Evolutionary conservation across 2,113 vertebrate genomes (phyloP).

Genomic region (Motacilla tschutschensis): DNA sequence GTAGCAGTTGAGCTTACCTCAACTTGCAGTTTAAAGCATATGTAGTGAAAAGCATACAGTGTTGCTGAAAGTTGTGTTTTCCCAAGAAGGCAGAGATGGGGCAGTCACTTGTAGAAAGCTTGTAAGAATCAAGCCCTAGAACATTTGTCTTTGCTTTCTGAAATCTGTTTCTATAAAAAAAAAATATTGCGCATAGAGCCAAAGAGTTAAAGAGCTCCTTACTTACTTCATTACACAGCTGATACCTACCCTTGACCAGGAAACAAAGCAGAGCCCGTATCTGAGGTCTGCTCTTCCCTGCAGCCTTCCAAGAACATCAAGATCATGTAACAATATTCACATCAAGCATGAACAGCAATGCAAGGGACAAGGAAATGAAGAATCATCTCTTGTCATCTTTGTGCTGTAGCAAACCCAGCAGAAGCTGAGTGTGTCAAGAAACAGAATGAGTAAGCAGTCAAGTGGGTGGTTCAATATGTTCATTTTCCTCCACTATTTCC

Average conservation of each 20-base stretch:
- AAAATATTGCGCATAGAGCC: fast-evolving
- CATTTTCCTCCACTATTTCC: conserved; percentile 61
- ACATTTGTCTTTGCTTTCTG: not conserved
- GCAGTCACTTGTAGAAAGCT: not conserved
- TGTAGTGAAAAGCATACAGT: not conserved
- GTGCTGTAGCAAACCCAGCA: not conserved
- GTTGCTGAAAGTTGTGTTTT: not conserved
- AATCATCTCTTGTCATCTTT: not conserved
- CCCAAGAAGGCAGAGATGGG: fast-evolving
- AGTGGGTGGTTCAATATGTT: conserved; percentile 58
- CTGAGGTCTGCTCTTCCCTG: not conserved
- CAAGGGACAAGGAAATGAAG: not conserved
- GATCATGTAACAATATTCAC: not conserved
- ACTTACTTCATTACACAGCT: not conserved
- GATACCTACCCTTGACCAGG: fast-evolving
- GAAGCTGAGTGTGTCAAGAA: conserved; percentile 39
- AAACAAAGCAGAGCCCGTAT: not conserved
- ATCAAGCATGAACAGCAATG: not conserved
- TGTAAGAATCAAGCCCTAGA: not conserved
- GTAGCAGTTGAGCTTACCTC: not conserved
- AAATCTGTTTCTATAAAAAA: not conserved
- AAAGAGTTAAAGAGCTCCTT: not conserved
- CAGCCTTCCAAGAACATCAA: not conserved
- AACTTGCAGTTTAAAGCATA: not conserved
- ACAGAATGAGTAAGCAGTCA: conserved; percentile 51